phyloP scores from a whole-genome alignment of 1,140 invertebrate species.

The Bombus picipes region DNA sequence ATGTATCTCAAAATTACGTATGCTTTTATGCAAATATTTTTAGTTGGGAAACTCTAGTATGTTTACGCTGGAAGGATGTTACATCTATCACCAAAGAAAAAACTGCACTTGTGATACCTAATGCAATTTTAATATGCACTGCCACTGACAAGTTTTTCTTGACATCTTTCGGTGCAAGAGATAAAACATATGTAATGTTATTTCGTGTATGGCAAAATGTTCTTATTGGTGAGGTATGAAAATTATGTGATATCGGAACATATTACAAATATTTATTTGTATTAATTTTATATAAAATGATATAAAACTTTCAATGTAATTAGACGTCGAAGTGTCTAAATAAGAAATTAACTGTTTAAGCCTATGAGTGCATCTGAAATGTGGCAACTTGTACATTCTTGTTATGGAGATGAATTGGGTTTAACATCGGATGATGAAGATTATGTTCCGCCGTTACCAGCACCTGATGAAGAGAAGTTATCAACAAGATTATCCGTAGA shows the following conservation, averaged over 20 bases:
- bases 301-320: not conserved
- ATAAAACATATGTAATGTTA: constrained; percentile 97
- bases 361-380: constrained; percentile 93
- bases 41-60: constrained; percentile 94
- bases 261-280: not conserved
- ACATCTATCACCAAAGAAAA: constrained; percentile 96
- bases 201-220: constrained; percentile 98
- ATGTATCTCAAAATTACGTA: constrained; percentile 95
- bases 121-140: constrained; percentile 94
- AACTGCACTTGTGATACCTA: constrained; percentile 96
- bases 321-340: not conserved
- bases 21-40: constrained; percentile 98
- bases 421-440: constrained; percentile 96
- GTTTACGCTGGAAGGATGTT: constrained; percentile 93
- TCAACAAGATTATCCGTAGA: constrained; percentile 83
- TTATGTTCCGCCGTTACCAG: constrained; percentile 85
- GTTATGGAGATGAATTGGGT: constrained; percentile 96
- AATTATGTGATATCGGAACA: constrained; percentile 6
- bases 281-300: not conserved
- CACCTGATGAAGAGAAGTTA: constrained; percentile 83
- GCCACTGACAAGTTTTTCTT: constrained; percentile 95
- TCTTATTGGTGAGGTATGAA: constrained; percentile 91
- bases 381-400: constrained; percentile 94
- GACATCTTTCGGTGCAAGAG: constrained; percentile 94
- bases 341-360: constrained; percentile 78